Evolutionary conservation across 2,113 vertebrate species (phyloP).

Genomic region (Mormyrus lacerda): DNA sequence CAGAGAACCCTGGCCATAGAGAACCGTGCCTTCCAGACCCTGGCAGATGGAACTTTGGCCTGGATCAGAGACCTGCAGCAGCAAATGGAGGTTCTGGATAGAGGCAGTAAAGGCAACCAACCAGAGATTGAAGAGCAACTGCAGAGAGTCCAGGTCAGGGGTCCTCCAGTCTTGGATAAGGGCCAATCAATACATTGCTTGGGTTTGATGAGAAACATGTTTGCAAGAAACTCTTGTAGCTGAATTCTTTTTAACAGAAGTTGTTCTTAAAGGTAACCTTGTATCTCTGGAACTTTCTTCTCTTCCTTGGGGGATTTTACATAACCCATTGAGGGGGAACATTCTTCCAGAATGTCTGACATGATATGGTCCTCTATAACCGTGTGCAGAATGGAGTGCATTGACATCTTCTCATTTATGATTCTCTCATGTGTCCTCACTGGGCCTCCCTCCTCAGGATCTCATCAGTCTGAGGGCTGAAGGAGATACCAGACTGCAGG

Average conservation of each 20-base stretch:
- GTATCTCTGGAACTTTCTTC: background rate
- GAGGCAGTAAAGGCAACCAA: background rate
- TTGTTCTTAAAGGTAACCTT: background rate
- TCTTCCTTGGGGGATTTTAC: background rate
- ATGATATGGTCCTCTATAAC: slow-evolving; percentile 16
- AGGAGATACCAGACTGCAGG: slow-evolving; percentile 45
- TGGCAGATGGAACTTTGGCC: slow-evolving; percentile 22
- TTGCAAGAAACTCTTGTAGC: background rate
- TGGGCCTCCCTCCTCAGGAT: slow-evolving; percentile 32
- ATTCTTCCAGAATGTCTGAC: background rate
- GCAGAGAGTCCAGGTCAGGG: slow-evolving; percentile 44
- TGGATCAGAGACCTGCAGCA: slow-evolving; percentile 44
- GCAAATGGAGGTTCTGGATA: slow-evolving; percentile 28
- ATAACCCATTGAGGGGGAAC: background rate
- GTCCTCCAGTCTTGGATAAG: background rate
- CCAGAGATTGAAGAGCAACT: slow-evolving; percentile 37
- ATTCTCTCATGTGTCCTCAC: slow-evolving; percentile 25
- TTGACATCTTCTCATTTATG: slow-evolving; percentile 28
- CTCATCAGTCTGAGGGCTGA: slow-evolving; percentile 49
- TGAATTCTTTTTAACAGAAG: background rate
- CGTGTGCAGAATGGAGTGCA: slow-evolving; percentile 28
- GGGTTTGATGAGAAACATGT: background rate
- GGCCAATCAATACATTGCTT: background rate
- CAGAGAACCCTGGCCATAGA: slow-evolving; percentile 40
- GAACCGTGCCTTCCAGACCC: slow-evolving; percentile 34